Evolutionary conservation across 2,797 vertebrate species (phyloP).

Genomic region (Sphenodon punctatus): DNA sequence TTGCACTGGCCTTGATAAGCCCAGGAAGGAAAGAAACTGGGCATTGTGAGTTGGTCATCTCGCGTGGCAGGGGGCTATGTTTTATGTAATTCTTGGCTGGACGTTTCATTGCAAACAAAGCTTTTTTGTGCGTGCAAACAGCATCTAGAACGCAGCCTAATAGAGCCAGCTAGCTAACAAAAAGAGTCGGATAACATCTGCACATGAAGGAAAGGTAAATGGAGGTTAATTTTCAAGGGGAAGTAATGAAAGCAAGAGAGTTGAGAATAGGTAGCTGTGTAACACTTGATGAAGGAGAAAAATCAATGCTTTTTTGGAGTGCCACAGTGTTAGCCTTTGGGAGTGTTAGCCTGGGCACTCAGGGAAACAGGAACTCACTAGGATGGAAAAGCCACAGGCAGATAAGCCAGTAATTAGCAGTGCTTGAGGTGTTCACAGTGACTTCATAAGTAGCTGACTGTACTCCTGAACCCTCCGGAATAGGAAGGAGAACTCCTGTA

Average conservation of each 20-base stretch:
- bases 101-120: conserved; percentile 55
- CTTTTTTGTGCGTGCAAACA: conserved; percentile 43
- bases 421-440: not conserved
- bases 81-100: conserved; percentile 70
- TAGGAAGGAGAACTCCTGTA: not conserved
- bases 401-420: not conserved
- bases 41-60: conserved; percentile 49
- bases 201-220: not conserved
- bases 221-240: not conserved
- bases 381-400: not conserved
- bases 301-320: not conserved
- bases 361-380: not conserved
- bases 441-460: not conserved
- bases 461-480: too few species aligned
- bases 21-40: conserved; percentile 47
- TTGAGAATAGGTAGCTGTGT: not conserved
- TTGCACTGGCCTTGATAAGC: conserved; percentile 38
- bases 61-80: conserved; percentile 38
- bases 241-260: not conserved
- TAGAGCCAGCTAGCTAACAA: not conserved
- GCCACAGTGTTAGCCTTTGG: not conserved
- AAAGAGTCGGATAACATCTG: not conserved
- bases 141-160: not conserved
- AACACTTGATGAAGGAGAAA: accelerated
- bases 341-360: not conserved